Conservation (phyloP, 2,888 invertebrate genomes). For the Frankliniella intonsa region DNA sequence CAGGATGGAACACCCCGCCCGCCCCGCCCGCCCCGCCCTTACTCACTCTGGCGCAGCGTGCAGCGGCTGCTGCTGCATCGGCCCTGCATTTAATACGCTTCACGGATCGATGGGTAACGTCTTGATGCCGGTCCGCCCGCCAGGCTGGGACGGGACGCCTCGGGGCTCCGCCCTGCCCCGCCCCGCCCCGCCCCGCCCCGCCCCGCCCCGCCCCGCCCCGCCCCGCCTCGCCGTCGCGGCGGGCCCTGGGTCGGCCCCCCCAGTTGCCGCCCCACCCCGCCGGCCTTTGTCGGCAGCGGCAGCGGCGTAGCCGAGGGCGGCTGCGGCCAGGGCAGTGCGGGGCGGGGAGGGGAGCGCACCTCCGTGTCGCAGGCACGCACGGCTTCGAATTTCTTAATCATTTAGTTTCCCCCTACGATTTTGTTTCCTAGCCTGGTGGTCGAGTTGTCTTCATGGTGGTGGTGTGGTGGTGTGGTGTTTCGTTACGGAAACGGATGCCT, state of each 20-base stretch:
- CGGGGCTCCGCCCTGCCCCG: conserved; percentile 16
- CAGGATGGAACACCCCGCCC: too few species aligned
- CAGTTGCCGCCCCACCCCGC: neutral
- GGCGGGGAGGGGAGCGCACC: neutral
- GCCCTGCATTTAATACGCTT: conserved; percentile 43
- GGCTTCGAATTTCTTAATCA: too few species aligned
- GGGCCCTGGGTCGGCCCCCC: conserved; percentile 8
- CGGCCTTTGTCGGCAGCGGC: neutral
- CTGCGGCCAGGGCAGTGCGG: neutral
- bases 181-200: neutral
- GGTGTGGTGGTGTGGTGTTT: too few species aligned
- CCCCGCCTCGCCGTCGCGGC: neutral
- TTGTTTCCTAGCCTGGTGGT: too few species aligned
- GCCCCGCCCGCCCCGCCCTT: too few species aligned
- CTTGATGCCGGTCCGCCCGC: conserved; percentile 44
- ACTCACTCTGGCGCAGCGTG: too few species aligned
- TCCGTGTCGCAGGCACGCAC: too few species aligned
- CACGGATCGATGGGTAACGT: conserved; percentile 41
- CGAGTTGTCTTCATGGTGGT: too few species aligned
- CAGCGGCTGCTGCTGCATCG: neutral
- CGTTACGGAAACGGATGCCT: too few species aligned
- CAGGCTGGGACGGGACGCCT: conserved; percentile 37
- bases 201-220: conserved; percentile 12
- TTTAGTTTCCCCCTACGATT: too few species aligned
- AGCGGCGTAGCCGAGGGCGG: too few species aligned